Evolutionary conservation across 2,797 vertebrate species (phyloP), one percentile per base, ranked within the genome.

Genomic region (Siniperca scherzeri): DNA sequence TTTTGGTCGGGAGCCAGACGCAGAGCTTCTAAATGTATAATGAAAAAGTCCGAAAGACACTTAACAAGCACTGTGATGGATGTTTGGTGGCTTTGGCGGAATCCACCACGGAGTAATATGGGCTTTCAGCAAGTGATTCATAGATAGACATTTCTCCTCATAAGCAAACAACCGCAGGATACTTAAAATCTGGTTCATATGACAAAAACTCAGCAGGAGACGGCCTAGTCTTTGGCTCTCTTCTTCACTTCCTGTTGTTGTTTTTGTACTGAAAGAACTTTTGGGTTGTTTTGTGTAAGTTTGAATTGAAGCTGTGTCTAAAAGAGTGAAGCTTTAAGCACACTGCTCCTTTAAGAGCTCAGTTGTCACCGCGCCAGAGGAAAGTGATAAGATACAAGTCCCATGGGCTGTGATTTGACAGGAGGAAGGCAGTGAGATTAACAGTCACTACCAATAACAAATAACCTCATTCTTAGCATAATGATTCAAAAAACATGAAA

Each of bases 11-110:
- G 65, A 80, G 87, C 92, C 92, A 91, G 79, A 52, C 40, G 3
- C 55, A 10, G 74, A 87, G 74, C 78, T 85, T 90, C 88, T 78
- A 72, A 92, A 92, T 90, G 83, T 86, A 88, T 89, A 87, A 91
- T 92, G 84, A 93, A 91, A 93, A 93, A 88, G 84, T 88, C 89
- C 16, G 33, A 89, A 87, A 84, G 91, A 94, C 89, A 90, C 91
- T 90, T 92, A 93, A 94, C 92, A 92, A 91, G 91, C 89, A 75
- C 81, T 87, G 72, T 91, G 89, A 93, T 94, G 88, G 90, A 93
- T 93, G 90, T 87, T 91, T 83, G 78, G 84, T 87, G 90, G 88
- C 88, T 91, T 89, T 87, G 91, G 90, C 88, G 79, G 55, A 77
- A 87, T 89, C 84, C 61, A 81, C 89, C 83, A 33, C 89, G 75